Evolutionary conservation across 2,113 vertebrate species (phyloP), one percentile per base, ranked within the genome.

Genomic region (Pleuronectes platessa): DNA sequence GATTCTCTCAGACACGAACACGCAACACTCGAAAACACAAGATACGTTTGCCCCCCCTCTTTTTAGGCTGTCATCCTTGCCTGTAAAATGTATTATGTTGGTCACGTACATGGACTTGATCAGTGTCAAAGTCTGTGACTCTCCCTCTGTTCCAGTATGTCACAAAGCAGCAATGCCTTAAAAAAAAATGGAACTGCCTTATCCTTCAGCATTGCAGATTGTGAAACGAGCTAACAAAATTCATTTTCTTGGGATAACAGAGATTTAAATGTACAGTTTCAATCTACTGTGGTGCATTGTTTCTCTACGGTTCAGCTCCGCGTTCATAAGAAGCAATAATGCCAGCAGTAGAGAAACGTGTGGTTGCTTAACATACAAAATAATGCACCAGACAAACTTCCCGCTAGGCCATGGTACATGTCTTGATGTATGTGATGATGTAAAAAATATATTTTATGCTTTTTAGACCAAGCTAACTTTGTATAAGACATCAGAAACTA

Each of bases 401-500:
- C 80, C 81, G 91, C 88, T 91, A 92, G 91, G 92, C 86, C 90
- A 88, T 93, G 91, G 93, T 94, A 93, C 93, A 90, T 83, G 88
- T 92, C 79, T 91, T 74, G 79, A 89, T 89, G 85, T 90, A 92
- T 93, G 93, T 92, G 90, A 94, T 92, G 70, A 89, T 94, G 94
- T 95, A 91, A 94, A 94, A 94, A 94, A 94, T 95, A 92, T 96
- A 95, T 97, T 96, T 96, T 96, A 96, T 95, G 94, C 93, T 95
- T 95, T 93, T 96, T 95, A 93, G 93, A 95, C 89, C 90, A 91
- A 94, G 93, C 94, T 96, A 89, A 93, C 91, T 94, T 95, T 94
- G 93, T 94, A 93, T 95, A 95, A 92, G 94, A 92, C 92, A 93
- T 93, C 92, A 91, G 82, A 93, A 93, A 86, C 80, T 95, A 96